Percentiles rank a stretch among this genome's conserved stretches.
Conservation (phyloP, 2,888 invertebrate species). For the Andrena fulva region DNA sequence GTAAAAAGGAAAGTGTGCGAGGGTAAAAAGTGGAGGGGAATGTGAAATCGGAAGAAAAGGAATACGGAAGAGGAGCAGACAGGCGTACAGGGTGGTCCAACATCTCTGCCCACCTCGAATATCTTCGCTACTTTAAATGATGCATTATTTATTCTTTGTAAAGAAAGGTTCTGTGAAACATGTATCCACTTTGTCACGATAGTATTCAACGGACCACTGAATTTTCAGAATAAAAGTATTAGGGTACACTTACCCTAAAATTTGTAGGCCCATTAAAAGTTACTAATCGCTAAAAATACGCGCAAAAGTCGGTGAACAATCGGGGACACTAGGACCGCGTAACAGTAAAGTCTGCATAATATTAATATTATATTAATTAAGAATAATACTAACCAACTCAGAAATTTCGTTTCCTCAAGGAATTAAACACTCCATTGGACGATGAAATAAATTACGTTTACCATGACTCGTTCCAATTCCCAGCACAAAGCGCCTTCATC, state of each 20-base stretch:
- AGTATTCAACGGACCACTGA: background rate
- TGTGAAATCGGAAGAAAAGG: slow-evolving; percentile 21
- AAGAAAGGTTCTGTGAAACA: no score
- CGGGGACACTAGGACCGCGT: no score
- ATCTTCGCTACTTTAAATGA: no score
- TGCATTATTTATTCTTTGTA: no score
- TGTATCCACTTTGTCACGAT: background rate
- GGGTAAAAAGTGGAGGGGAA: slow-evolving; percentile 18
- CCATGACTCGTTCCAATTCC: slow-evolving; percentile 1
- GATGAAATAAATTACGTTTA: background rate
- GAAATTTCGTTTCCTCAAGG: background rate
- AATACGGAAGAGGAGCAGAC: slow-evolving; percentile 29
- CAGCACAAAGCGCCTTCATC: background rate
- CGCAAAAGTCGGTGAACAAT: no score
- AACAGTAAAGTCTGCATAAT: no score
- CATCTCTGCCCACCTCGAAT: no score
- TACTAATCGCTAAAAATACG: no score
- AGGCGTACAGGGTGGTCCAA: background rate
- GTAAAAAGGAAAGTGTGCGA: slow-evolving; percentile 32
- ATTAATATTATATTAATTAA: no score
- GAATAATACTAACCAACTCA: no score
- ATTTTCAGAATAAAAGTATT: background rate
- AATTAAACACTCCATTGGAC: background rate
- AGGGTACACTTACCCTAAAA: background rate
- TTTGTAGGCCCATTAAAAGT: background rate